Percentiles rank a stretch among this genome's conserved stretches.
Conservation (phyloP, 2,113 vertebrate genomes). For the Silurus meridionalis region DNA sequence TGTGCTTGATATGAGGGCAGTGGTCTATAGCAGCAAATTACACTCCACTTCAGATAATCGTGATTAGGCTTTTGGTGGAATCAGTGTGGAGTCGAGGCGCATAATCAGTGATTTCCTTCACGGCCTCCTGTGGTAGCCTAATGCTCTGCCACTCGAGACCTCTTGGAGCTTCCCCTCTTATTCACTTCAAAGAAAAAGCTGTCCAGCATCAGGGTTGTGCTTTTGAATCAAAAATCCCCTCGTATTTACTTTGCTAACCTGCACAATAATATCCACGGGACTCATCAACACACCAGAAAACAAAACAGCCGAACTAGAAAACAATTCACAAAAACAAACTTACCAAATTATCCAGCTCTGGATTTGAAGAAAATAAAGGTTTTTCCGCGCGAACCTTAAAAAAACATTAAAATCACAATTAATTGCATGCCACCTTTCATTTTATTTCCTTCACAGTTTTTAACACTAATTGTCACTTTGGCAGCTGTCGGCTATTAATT, state of each 20-base stretch:
- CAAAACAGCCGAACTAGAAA: conserved; percentile 31
- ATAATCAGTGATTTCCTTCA: conserved; percentile 71
- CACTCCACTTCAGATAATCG: conserved; percentile 53
- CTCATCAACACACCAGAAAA: conserved; percentile 16
- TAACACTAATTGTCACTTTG: neutral
- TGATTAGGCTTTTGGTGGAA: conserved; percentile 46
- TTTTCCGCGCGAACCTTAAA: conserved; percentile 96
- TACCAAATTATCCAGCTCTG: conserved; percentile 99
- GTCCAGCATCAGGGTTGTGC: conserved; percentile 53
- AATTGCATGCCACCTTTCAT: conserved; percentile 27
- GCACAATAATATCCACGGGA: neutral
- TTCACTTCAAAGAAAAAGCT: conserved; percentile 55
- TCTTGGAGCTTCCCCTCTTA: conserved; percentile 57
- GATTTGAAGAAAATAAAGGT: conserved; percentile 98
- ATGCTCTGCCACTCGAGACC: conserved; percentile 62
- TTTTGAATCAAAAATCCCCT: conserved; percentile 59
- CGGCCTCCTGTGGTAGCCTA: conserved; percentile 66
- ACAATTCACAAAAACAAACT: conserved; percentile 64
- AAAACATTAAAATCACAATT: conserved; percentile 52
- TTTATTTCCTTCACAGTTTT: neutral
- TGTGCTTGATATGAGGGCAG: conserved; percentile 32
- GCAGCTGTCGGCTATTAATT: conserved; percentile 1
- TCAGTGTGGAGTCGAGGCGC: conserved; percentile 67
- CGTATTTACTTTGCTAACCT: conserved; percentile 59
- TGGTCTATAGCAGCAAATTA: conserved; percentile 70